Evolutionary conservation across 2,888 invertebrate genomes (phyloP).

Genomic region (Cremastobaeus sp.): DNA sequence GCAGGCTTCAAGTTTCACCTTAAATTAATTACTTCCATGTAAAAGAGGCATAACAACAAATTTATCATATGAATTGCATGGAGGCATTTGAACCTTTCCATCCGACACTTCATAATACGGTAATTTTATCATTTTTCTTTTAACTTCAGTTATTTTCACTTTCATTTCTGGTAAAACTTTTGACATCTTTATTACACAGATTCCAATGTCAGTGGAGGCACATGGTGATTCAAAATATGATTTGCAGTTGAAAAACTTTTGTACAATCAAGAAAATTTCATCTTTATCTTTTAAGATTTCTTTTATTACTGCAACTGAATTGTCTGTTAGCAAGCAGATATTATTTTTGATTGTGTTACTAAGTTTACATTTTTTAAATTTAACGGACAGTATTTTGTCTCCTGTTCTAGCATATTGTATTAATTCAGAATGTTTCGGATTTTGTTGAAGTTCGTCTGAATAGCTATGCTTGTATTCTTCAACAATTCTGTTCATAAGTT

Average conservation of each 20-base stretch:
- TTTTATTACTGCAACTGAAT: constrained; percentile 2
- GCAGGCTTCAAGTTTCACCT: no score
- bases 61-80: no score
- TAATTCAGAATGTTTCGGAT: background rate
- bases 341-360: constrained; percentile 17
- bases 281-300: background rate
- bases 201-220: constrained; percentile 14
- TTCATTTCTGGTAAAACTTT: background rate
- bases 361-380: constrained; percentile 5
- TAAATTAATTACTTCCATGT: background rate
- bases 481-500: constrained; percentile 12
- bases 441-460: background rate
- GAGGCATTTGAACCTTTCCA: no score
- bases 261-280: constrained; percentile 1
- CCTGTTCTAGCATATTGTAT: no score
- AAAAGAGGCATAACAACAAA: constrained; percentile 16
- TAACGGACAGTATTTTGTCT: background rate
- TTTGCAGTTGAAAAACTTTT: background rate
- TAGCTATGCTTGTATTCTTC: constrained; percentile 27
- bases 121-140: constrained; percentile 13
- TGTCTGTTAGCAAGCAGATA: constrained; percentile 6
- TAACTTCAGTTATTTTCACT: background rate
- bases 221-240: constrained; percentile 18
- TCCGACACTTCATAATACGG: constrained; percentile 14
- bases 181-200: constrained; percentile 18